A percentile compares a stretch with the other conserved stretches of the same genome.
These are phyloP conservation scores for Crotalus horridus DNA, from an alignment of 2,113 vertebrate genomes.

Conservation along the genomic window DNA sequence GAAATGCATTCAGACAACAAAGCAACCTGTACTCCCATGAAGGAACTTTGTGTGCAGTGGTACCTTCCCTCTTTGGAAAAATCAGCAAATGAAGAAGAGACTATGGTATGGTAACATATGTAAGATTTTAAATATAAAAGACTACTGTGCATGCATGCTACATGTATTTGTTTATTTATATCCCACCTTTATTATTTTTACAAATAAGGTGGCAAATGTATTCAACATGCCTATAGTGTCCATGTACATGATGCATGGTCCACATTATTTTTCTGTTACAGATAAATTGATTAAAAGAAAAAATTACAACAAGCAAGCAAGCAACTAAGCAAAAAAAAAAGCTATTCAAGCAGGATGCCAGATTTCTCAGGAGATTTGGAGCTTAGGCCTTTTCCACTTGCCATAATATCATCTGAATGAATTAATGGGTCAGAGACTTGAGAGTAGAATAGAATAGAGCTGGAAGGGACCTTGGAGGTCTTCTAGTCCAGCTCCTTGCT, in stretches of 20 bases:
- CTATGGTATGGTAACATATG: constrained; percentile 64
- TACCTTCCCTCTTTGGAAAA: constrained; percentile 68
- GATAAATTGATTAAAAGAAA: background rate
- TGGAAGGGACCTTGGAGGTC: too few relatives aligned
- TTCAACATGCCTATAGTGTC: background rate
- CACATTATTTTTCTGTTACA: background rate
- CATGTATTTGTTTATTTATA: background rate
- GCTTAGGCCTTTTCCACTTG: background rate
- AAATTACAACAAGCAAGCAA: background rate
- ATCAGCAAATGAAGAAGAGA: constrained; percentile 45
- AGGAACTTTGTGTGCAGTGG: constrained; percentile 78
- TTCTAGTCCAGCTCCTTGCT: too few relatives aligned
- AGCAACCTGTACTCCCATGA: constrained; percentile 51
- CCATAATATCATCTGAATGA: background rate
- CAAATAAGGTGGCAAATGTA: background rate
- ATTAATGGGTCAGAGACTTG: background rate
- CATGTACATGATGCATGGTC: background rate
- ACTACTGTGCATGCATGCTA: background rate
- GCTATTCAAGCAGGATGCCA: background rate
- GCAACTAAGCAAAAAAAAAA: background rate
- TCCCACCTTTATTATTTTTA: background rate
- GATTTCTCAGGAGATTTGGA: background rate
- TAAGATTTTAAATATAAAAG: constrained; percentile 26
- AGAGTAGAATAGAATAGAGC: background rate
- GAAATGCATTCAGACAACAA: constrained; percentile 2